phyloP scores from a whole-genome alignment of 2,888 invertebrate species.

The Thecocarcelia acutangulata region DNA sequence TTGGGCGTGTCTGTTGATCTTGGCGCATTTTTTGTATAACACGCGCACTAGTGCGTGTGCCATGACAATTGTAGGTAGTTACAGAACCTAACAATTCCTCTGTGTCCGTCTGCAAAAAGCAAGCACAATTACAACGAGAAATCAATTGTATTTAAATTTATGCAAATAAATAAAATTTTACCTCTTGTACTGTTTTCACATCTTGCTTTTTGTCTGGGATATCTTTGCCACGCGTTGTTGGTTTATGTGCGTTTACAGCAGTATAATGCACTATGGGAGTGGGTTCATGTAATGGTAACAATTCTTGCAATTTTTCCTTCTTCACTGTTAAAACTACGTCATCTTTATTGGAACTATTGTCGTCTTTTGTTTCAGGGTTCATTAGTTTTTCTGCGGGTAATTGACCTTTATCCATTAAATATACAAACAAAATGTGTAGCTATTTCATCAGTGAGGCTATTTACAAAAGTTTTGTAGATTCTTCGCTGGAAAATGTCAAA shows the following conservation, averaged over 20 bases:
- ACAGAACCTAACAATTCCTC: conserved; percentile 86
- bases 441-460: not conserved
- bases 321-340: conserved; percentile 51
- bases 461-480: not conserved
- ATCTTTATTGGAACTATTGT: conserved; percentile 49
- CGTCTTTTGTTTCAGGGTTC: conserved; percentile 24
- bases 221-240: conserved; percentile 55
- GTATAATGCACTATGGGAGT: conserved; percentile 1
- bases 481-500: conserved; percentile 3
- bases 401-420: conserved; percentile 64
- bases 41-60: conserved; percentile 87
- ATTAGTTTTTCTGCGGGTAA: conserved; percentile 55
- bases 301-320: conserved; percentile 50
- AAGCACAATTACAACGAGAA: no score
- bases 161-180: conserved; percentile 25
- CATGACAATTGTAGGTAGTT: conserved; percentile 83
- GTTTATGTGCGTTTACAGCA: conserved; percentile 26
- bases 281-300: not conserved
- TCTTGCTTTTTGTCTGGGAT: conserved; percentile 52
- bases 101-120: conserved; percentile 39
- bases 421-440: conserved; percentile 8
- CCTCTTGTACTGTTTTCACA: conserved; percentile 57
- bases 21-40: conserved; percentile 90
- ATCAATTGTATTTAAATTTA: conserved; percentile 3
- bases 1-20: conserved; percentile 82